These are phyloP conservation scores for Cossypha dichroa DNA, from an alignment of 2,797 vertebrate genomes.

Conservation along the genomic window DNA sequence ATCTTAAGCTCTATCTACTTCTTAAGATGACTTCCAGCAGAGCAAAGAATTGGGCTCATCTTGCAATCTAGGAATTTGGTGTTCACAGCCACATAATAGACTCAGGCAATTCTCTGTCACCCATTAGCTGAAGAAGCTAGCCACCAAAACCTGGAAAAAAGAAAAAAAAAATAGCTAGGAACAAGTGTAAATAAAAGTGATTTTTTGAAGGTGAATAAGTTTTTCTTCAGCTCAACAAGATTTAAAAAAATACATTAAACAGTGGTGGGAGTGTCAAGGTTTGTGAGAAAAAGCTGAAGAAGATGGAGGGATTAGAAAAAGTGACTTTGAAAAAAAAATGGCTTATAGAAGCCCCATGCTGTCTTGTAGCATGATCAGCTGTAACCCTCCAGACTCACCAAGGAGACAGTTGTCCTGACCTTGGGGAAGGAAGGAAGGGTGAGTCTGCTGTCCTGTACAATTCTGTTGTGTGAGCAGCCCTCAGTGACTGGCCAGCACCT, in stretches of 20 bases:
- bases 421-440: background rate
- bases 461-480: background rate
- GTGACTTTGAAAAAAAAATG: background rate
- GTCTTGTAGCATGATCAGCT: background rate
- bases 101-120: background rate
- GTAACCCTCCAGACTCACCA: background rate
- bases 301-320: background rate
- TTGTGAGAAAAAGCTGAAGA: background rate
- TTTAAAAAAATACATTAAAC: background rate
- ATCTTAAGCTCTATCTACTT: background rate
- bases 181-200: background rate
- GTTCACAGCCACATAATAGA: background rate
- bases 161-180: accelerated
- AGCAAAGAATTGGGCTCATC: background rate
- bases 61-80: background rate
- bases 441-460: background rate
- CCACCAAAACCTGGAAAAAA: background rate
- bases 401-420: background rate
- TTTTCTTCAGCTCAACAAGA: background rate
- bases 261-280: background rate
- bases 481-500: background rate
- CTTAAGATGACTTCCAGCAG: background rate
- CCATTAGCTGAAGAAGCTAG: background rate
- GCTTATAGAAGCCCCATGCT: background rate
- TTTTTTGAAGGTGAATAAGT: background rate